Percentiles rank a stretch among this genome's conserved stretches.
Conservation (phyloP, 2,888 invertebrate species). For the Lingula anatina region DNA sequence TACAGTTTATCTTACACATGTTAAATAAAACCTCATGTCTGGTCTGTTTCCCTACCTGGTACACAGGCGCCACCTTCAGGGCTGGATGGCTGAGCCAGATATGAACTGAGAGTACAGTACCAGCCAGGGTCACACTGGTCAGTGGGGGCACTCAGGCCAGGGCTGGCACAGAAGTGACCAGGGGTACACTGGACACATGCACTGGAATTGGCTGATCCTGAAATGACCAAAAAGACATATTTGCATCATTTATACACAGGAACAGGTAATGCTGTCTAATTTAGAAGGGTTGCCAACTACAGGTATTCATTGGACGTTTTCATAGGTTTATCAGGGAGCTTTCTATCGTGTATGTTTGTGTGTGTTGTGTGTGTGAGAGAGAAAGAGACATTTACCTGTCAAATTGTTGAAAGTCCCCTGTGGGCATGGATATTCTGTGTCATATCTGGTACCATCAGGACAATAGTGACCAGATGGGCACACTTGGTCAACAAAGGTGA, state of each 20-base stretch:
- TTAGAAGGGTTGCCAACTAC: too few species aligned
- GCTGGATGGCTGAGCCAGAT: constrained; percentile 26
- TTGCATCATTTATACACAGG: not conserved
- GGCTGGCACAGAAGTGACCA: constrained; percentile 34
- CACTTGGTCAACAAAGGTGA: constrained; percentile 29
- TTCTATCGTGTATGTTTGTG: too few species aligned
- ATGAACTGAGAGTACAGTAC: constrained; percentile 35
- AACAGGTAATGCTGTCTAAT: too few species aligned
- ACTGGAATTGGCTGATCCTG: constrained; percentile 27
- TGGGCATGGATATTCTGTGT: constrained; percentile 32
- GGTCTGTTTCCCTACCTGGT: constrained; percentile 32
- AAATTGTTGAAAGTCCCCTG: constrained; percentile 43
- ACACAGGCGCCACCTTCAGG: constrained; percentile 46
- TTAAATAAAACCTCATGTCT: too few species aligned
- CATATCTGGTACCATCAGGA: constrained; percentile 24
- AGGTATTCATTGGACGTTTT: too few species aligned
- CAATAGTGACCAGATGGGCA: constrained; percentile 48
- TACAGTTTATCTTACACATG: not conserved
- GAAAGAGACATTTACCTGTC: constrained; percentile 24
- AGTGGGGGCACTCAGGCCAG: constrained; percentile 26
- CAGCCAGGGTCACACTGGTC: constrained; percentile 34
- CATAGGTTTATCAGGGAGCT: too few species aligned
- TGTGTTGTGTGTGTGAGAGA: too few species aligned
- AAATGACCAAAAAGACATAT: constrained; percentile 2
- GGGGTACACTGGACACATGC: constrained; percentile 31